Evolutionary conservation across 2,113 vertebrate species (phyloP), one percentile per base, ranked within the genome.

Genomic region (Meles meles): DNA sequence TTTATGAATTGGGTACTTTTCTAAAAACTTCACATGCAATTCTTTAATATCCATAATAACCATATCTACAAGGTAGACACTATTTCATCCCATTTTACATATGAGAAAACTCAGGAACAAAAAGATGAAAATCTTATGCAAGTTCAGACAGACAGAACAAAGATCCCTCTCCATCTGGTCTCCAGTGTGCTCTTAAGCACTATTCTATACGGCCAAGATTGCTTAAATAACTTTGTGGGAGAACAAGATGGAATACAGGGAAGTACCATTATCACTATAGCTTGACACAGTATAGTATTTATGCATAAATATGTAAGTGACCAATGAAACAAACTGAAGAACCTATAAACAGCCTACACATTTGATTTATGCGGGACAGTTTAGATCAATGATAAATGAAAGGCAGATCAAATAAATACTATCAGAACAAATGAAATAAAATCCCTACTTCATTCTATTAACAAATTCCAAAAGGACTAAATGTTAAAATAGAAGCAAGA

Each of bases 361-460:
- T 85, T 92, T 79, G 83, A 57, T 92, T 76, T 93, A 72, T 74
- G 69, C 12, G 23, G 49, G 77, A 74, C 18, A 71, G 47, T 90
- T 88, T 57, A 83, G 34, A 91, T 31, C 31, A 90, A 84, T 67
- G n/a, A 77, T 31, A 96, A 96, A 90, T 49, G 10, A 94, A 55
- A 86, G 59, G 4, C 29, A 69, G 44, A 61, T 52, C 67, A 87
- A 91, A 83, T 4, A 97, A 92, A 77, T 69, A 12, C 44, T 86
- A 89, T 27, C 42, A 23, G 39, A 25, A 44, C 13, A 89, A 85
- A 17, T 93, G 67, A 94, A 44, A 52, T 77, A 82, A 18, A 49
- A 82, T 37, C 23, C 55, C 20, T 74, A 37, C 47, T 55, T 87
- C 15, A 37, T 80, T 63, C 18, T 34, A 44, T 65, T 74, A 6